Percentiles rank a stretch among this genome's conserved stretches.
Conservation (phyloP, 1,140 invertebrate species). For the Papilio machaon region DNA sequence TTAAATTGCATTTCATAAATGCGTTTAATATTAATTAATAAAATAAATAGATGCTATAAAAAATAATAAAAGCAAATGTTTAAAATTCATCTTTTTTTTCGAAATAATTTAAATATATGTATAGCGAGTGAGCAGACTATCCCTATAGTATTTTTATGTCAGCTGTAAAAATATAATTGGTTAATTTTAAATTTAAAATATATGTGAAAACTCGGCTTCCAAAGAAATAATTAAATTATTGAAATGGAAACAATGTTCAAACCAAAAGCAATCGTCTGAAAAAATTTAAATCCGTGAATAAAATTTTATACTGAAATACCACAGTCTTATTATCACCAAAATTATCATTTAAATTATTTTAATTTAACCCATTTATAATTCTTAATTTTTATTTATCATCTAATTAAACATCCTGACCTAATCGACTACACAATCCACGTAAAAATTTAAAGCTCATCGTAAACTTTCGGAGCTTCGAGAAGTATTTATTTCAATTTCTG, state of each 20-base stretch:
- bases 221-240: neutral
- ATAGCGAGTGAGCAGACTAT: too few species aligned
- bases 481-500: neutral
- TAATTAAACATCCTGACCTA: neutral
- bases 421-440: neutral
- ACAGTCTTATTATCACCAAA: too few species aligned
- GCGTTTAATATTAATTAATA: neutral
- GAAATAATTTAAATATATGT: too few species aligned
- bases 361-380: neutral
- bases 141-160: too few species aligned
- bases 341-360: too few species aligned
- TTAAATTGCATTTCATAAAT: neutral
- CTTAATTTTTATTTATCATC: neutral
- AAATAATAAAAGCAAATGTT: neutral
- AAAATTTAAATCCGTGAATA: neutral
- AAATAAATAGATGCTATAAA: neutral
- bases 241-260: neutral
- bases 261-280: neutral
- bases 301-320: too few species aligned
- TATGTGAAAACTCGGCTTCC: too few species aligned
- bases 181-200: too few species aligned
- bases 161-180: too few species aligned
- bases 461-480: neutral
- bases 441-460: conserved; percentile 5
- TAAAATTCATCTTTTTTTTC: too few species aligned